Conservation (phyloP, 2,888 invertebrate species). For the Lasioglossum figueresi region DNA sequence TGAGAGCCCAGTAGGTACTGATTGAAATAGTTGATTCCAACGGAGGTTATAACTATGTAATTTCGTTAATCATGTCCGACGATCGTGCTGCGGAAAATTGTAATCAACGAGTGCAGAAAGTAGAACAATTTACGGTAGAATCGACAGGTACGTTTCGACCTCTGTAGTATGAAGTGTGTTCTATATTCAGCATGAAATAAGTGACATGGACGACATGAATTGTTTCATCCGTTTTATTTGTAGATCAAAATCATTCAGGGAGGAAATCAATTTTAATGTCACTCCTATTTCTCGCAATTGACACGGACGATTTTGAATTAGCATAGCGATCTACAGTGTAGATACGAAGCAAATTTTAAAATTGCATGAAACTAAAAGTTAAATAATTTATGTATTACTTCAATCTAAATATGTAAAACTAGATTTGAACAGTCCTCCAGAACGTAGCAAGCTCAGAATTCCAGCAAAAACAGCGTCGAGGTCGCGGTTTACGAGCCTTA, state of each 20-base stretch:
- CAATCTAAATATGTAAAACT: not conserved
- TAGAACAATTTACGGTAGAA: not conserved
- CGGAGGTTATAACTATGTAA: not conserved
- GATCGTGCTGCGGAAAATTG: not conserved
- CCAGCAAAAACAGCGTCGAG: not conserved
- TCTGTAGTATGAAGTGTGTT: not conserved
- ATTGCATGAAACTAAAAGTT: not conserved
- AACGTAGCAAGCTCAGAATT: not conserved
- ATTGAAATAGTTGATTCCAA: not conserved
- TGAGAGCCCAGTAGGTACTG: not conserved
- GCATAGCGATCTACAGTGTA: not conserved
- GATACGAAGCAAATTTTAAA: not conserved
- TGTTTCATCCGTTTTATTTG: not conserved
- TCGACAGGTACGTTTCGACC: not conserved
- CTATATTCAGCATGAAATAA: not conserved
- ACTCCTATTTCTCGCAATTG: not conserved
- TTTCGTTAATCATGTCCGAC: not conserved
- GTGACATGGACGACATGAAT: not conserved
- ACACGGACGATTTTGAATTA: not conserved
- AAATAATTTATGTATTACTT: not conserved
- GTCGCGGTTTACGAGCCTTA: not conserved
- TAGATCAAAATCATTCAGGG: too few relatives aligned
- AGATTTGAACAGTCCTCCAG: too few relatives aligned
- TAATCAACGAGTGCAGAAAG: not conserved
- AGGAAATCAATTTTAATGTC: not conserved